Base-by-base conservation (phyloP, 2,888 invertebrate species). In the Anarsia innoxiella region DNA sequence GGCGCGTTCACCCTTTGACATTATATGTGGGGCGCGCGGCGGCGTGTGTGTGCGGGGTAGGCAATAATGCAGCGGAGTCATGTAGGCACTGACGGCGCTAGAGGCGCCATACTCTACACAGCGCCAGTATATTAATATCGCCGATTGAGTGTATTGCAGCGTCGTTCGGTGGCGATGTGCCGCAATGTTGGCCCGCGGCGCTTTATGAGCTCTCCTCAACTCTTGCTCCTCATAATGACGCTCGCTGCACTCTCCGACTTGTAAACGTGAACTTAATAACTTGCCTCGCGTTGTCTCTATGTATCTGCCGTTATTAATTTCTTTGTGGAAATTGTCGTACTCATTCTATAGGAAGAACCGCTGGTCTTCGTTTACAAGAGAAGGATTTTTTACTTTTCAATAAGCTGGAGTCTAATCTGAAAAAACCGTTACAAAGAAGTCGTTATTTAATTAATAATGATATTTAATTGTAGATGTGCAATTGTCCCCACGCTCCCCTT, bases 1-100 rank as follows among this genome's bases (percentile, higher is more conserved):
- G 76, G 75, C 79, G 71, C 56, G 80, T 75, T 82, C 79, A 82
- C 82, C 83, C 83, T 83, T 83, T 83, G 84, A 83, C 82, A 80
- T 80, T 79, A 80, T 78, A 80, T 72, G 70, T 72, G 75, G 67
- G 65, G 68, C 61, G 57, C 39, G 56, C 45, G 53, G 44, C 51
- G 41, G 47, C 40, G 53, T 41, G 51, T 51, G 64, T 61, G 51
- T 39, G 57, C 31, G 29, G 41, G 12, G 38, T 26, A 28, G 47
- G 56, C 60, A 69, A 71, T 74, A 71, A 66, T 64, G 71, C 66
- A 63, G 60, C 52, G 53, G 69, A 75, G 77, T 72, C 72, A 61
- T 55, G 57, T 51, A 59, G 71, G 69, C 77, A n/a, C 72, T 71
- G 62, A 49, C 59, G 57, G 57, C 49, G 41, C 40, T n/a, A n/a